phyloP scores from a whole-genome alignment of 2,797 vertebrate genomes.

The Scomberomorus guttatus region DNA sequence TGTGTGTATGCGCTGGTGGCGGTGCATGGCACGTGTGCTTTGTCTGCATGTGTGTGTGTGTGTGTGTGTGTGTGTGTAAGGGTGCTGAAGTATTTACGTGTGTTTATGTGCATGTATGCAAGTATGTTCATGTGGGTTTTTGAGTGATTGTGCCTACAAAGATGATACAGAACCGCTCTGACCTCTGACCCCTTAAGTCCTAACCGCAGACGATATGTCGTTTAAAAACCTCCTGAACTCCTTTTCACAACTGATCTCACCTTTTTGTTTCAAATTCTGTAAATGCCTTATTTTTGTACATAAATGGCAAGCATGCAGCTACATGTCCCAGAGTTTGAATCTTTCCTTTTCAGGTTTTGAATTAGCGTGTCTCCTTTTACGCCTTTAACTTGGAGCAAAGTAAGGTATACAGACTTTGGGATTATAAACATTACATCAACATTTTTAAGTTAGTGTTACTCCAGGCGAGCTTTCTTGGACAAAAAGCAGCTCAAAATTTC shows the following conservation, averaged over 20 bases:
- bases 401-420: conserved; percentile 26
- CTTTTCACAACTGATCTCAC: background rate
- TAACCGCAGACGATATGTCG: background rate
- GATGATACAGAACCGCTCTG: conserved; percentile 17
- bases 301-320: conserved; percentile 39
- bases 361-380: conserved; percentile 39
- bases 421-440: conserved; percentile 39
- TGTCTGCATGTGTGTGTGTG: background rate
- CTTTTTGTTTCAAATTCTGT: conserved; percentile 9
- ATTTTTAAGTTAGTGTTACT: conserved; percentile 36
- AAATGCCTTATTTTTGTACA: conserved; percentile 37
- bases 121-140: background rate
- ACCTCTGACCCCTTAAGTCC: conserved; percentile 1
- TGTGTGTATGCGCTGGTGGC: background rate
- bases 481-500: conserved; percentile 15
- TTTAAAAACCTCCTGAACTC: conserved; percentile 2
- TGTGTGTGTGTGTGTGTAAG: background rate
- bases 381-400: conserved; percentile 51
- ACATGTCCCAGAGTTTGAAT: conserved; percentile 5
- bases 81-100: background rate
- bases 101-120: conserved; percentile 13
- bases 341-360: conserved; percentile 36
- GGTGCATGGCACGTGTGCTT: background rate
- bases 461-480: conserved; percentile 20
- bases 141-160: conserved; percentile 12